These are phyloP conservation scores for Tryphoninae sp. DNA, from an alignment of 2,888 invertebrate genomes.

Conservation along the genomic window DNA sequence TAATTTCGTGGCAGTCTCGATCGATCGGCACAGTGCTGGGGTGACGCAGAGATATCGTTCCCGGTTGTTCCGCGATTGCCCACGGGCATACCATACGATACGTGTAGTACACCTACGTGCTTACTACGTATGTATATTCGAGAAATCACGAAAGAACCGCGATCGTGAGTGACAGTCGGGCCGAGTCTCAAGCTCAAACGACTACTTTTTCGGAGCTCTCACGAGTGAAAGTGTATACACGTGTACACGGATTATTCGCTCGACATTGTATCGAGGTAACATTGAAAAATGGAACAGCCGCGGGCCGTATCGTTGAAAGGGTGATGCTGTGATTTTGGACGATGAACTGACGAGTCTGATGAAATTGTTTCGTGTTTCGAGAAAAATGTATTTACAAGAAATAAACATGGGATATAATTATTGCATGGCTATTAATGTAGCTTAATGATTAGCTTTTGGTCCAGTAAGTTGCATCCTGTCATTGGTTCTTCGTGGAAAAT, in stretches of 20 bases:
- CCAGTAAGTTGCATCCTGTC: neutral
- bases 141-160: neutral
- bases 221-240: neutral
- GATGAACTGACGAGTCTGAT: neutral
- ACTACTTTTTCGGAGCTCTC: neutral
- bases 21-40: neutral
- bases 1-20: neutral
- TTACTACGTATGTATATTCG: neutral
- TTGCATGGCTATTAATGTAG: neutral
- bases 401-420: neutral
- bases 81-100: neutral
- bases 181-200: neutral
- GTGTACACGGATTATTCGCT: neutral
- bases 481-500: neutral
- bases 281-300: neutral
- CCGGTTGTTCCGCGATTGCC: conserved; percentile 10
- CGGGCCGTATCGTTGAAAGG: neutral
- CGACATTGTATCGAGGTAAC: neutral
- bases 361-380: neutral
- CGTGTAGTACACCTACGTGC: neutral
- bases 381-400: conserved; percentile 6
- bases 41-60: conserved; percentile 7
- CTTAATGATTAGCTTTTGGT: neutral
- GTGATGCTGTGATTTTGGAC: neutral
- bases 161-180: neutral